These are phyloP conservation scores for Hepsetus odoe DNA, from an alignment of 2,113 vertebrate genomes.

Conservation along the genomic window DNA sequence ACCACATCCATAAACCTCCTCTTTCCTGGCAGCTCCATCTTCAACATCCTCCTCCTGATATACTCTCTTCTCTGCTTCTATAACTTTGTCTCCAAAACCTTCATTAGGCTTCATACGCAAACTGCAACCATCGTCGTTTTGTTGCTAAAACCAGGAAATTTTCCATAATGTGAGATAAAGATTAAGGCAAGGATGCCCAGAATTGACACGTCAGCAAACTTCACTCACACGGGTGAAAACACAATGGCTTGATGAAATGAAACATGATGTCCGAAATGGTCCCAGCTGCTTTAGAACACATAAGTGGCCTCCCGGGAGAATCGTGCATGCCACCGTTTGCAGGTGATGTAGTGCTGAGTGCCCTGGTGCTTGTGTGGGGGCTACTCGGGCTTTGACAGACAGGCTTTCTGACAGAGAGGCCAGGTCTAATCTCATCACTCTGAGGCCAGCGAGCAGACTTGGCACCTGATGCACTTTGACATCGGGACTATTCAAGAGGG, in stretches of 20 bases:
- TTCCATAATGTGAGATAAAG: too few species aligned
- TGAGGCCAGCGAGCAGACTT: slow-evolving; percentile 18
- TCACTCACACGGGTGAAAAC: slow-evolving; percentile 13
- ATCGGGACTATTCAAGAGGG: slow-evolving; percentile 20
- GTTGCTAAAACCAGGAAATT: too few species aligned
- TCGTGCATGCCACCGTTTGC: neutral
- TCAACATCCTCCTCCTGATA: too few species aligned
- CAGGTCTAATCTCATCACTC: slow-evolving; percentile 17
- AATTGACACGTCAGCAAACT: neutral
- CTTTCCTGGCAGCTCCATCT: too few species aligned
- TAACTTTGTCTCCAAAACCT: too few species aligned
- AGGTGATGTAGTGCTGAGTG: slow-evolving; percentile 10
- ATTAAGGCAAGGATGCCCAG: too few species aligned
- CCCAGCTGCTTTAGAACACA: slow-evolving; percentile 19
- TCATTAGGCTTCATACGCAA: too few species aligned
- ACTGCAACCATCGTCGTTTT: too few species aligned
- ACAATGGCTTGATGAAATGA: slow-evolving; percentile 24
- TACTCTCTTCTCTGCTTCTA: too few species aligned
- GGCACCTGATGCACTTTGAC: slow-evolving; percentile 49
- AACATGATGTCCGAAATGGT: slow-evolving; percentile 42
- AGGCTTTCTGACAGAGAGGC: slow-evolving; percentile 40
- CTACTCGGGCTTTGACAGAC: slow-evolving; percentile 19
- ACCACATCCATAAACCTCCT: too few species aligned
- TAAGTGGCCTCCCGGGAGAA: slow-evolving; percentile 13
- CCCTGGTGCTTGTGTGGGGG: neutral